Evolutionary conservation across 1,140 invertebrate genomes (phyloP), one percentile per base, ranked within the genome.

Genomic region (Latrodectus geometricus): DNA sequence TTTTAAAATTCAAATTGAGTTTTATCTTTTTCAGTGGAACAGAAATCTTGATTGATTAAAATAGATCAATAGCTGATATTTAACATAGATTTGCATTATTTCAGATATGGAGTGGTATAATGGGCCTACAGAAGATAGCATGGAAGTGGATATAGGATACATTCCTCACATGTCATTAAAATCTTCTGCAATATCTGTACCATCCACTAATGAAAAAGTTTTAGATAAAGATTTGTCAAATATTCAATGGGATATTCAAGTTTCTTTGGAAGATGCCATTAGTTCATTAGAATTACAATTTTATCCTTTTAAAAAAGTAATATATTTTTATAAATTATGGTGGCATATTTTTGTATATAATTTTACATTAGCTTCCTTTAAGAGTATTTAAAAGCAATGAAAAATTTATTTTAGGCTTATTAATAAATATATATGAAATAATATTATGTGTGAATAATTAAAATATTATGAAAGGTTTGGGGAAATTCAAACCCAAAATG

Each of bases 61-160:
- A n/a, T n/a, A n/a, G n/a, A n/a, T n/a, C n/a, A n/a, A n/a, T n/a
- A n/a, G n/a, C n/a, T n/a, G n/a, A n/a, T n/a, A n/a, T n/a, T n/a
- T n/a, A n/a, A n/a, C n/a, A n/a, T n/a, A n/a, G n/a, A n/a, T n/a
- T n/a, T n/a, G n/a, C 5, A 50, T 82, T 56, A 14, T 65, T 72
- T 21, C 52, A 85, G 87, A 88, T 65, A 85, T 88, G 87, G 87
- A 88, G 61, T 88, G 87, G 87, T 23, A 78, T 9, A 88, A 74
- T 79, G 87, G 87, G 0, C 81, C 74, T 35, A 56, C 23, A n/a
- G 81, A 88, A 72, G 83, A 85, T 7, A 75, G 56, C 17, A 88
- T 88, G 87, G 87, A 88, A 65, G 87, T 88, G 9, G 87, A 88
- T 65, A 84, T 88, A 12, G 87, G 87, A 23, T 75, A 79, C 66